A percentile compares a stretch with the other conserved stretches of the same genome.
Conservation (phyloP, 2,113 vertebrate genomes). For the Odocoileus virginianus region DNA sequence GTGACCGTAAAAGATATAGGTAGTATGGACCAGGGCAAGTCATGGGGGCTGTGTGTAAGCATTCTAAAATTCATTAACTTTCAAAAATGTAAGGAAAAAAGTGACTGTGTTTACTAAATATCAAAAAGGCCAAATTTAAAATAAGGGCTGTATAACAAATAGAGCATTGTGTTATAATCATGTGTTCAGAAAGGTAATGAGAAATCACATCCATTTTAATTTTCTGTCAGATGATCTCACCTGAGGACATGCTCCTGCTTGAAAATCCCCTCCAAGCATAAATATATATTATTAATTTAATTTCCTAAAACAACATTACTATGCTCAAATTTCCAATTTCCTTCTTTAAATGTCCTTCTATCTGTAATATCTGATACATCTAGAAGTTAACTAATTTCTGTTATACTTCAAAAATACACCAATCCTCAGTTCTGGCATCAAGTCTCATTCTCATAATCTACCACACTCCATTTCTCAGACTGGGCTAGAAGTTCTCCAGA, state of each 20-base stretch:
- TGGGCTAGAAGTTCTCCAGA: not conserved
- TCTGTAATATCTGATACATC: not conserved
- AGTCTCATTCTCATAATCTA: not conserved
- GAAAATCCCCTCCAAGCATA: not conserved
- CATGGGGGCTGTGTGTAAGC: not conserved
- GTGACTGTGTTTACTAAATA: not conserved
- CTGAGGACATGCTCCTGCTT: not conserved
- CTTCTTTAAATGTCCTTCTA: not conserved
- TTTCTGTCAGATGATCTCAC: not conserved
- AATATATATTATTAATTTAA: not conserved
- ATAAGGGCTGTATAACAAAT: not conserved
- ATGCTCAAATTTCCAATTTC: not conserved
- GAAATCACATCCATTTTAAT: not conserved
- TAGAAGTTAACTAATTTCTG: not conserved
- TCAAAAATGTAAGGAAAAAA: not conserved
- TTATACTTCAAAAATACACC: not conserved
- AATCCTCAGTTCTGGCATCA: not conserved
- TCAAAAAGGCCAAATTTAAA: not conserved
- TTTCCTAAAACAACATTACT: not conserved
- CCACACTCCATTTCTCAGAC: not conserved
- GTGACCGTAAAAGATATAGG: rapidly evolving
- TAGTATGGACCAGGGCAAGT: not conserved
- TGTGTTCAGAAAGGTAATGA: not conserved
- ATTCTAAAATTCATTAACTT: not conserved
- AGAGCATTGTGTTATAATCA: not conserved